Percentiles rank a stretch among this genome's conserved stretches.
Conservation (phyloP, 2,888 invertebrate species). For the Pantelozetes paolii region DNA sequence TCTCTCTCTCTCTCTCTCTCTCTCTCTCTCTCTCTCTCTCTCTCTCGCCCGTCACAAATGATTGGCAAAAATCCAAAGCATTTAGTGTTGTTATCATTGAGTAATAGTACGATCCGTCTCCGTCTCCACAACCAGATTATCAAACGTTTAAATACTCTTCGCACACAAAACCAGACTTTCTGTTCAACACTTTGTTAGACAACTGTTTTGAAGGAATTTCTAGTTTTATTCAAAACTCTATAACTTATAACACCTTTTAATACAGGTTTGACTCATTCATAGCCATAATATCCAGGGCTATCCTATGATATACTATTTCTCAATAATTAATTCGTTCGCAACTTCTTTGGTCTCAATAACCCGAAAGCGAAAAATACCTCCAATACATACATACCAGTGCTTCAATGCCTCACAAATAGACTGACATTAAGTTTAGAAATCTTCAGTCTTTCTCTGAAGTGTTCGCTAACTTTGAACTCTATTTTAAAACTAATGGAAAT, state of each 20-base stretch:
- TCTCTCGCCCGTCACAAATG: neutral
- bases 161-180: neutral
- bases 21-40: too few species aligned
- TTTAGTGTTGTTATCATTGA: constrained; percentile 13
- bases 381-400: neutral
- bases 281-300: neutral
- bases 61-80: constrained; percentile 29
- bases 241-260: neutral
- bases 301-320: neutral
- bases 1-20: too few species aligned
- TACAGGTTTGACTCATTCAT: neutral
- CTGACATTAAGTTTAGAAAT: neutral
- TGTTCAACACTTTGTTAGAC: neutral
- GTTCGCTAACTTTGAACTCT: constrained; percentile 22
- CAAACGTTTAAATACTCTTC: neutral
- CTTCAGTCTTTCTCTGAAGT: neutral
- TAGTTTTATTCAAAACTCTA: neutral
- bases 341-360: neutral
- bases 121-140: constrained; percentile 16
- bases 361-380: neutral
- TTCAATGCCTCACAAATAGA: neutral
- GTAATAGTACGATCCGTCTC: neutral
- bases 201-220: neutral
- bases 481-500: constrained; percentile 25
- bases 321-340: neutral